Evolutionary conservation across 2,888 invertebrate genomes (phyloP).

Genomic region (Eudasyphora cyanicolor): DNA sequence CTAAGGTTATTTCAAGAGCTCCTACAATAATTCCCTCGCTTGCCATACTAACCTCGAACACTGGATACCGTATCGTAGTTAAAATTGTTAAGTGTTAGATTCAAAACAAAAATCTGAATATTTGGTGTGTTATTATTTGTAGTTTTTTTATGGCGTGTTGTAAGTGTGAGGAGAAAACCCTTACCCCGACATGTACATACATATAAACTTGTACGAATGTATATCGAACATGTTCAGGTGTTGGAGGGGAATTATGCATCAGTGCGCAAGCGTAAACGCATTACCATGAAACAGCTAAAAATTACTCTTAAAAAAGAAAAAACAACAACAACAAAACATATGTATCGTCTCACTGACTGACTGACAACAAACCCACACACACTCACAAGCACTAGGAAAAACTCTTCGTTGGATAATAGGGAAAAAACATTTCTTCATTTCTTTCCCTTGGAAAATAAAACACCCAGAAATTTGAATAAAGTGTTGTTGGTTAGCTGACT

Average conservation of each 20-base stretch:
- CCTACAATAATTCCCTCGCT: no score
- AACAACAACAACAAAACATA: not conserved
- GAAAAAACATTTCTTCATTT: conserved; percentile 58
- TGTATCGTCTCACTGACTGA: not conserved
- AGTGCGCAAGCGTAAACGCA: conserved; percentile 77
- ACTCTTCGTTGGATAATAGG: conserved; percentile 44
- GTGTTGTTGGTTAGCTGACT: conserved; percentile 25
- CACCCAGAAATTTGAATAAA: conserved; percentile 22
- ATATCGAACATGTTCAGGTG: conserved; percentile 67
- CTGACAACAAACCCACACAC: not conserved
- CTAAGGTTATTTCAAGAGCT: no score
- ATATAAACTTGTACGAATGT: not conserved
- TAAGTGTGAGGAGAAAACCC: not conserved
- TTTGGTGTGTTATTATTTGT: conserved; percentile 30
- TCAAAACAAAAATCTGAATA: conserved; percentile 57
- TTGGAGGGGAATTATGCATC: conserved; percentile 77
- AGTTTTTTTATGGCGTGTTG: not conserved
- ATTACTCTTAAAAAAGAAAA: conserved; percentile 46
- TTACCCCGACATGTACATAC: no score
- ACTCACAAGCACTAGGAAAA: conserved; percentile 19
- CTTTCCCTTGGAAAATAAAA: conserved; percentile 30
- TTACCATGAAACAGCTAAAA: conserved; percentile 69
- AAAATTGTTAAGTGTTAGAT: conserved; percentile 21
- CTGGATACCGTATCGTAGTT: not conserved
- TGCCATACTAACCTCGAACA: not conserved